Evolutionary conservation across 2,113 vertebrate genomes (phyloP), one percentile per base, ranked within the genome.

Genomic region (Cervus canadensis): DNA sequence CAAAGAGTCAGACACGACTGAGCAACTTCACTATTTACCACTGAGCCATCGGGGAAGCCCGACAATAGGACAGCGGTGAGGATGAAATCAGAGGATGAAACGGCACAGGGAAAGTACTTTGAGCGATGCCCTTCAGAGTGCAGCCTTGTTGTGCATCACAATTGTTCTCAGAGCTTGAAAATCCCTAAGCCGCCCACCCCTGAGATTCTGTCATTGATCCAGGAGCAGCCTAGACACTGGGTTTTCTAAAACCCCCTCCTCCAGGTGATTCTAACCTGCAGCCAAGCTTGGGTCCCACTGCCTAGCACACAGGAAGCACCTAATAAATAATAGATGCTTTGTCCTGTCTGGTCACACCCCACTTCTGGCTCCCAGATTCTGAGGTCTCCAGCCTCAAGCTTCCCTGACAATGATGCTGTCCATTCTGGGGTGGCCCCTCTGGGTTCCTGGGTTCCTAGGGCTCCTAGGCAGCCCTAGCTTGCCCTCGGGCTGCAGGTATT

Each of bases 101-200:
- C 0, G 19, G 67, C 10, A 5, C 48, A 15, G 16, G 28, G 54
- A 8, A 81, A 76, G 56, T 23, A 17, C 15, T 76, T 3, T 15
- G 54, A 62, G 50, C 12, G 0, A 40, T 14, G 3, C 56, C 62
- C 3, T 0, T 57, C 1, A 1, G n/a, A 86, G 19, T 1, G 10
- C 71, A 10, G 2, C 10, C 40, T 33, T 25, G 13, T 48, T 19
- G 17, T 6, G 3, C 26, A 4, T 33, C 21, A 0, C 6, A 6
- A 2, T 67, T n/a, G 5, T 7, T 33, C 1, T 1, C 2, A 1
- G 14, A 50, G 30, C 87, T 62, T 50, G 16, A 40, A 45, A 62
- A 21, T 45, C 19, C 13, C 60, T 13, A 12, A 60, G 26, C 43
- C 2, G 0, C 13, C 28, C 19, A 26, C 2, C 7, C 0, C 11